Percentiles rank a stretch among this genome's conserved stretches.
These are phyloP conservation scores for Serripes groenlandicus DNA, from an alignment of 2,888 invertebrate species.

Conservation along the genomic window DNA sequence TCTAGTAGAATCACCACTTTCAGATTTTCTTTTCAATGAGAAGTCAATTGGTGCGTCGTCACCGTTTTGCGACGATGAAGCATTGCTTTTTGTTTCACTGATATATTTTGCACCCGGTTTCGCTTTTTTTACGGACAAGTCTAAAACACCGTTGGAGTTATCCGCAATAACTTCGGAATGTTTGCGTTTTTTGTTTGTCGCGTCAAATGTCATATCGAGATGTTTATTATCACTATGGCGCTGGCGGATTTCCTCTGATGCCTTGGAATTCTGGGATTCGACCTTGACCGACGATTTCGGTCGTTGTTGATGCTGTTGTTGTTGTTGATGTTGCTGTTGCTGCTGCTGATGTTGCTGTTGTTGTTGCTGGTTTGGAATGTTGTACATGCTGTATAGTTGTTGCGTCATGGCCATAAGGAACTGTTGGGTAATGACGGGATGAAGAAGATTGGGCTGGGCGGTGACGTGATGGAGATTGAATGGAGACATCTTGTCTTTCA, in stretches of 20 bases:
- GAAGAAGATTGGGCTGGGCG: slow-evolving; percentile 33
- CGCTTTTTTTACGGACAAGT: slow-evolving; percentile 57
- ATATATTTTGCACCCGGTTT: slow-evolving; percentile 23
- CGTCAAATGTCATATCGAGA: slow-evolving; percentile 1
- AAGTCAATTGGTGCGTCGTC: slow-evolving; percentile 59
- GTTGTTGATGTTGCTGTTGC: slow-evolving; percentile 10
- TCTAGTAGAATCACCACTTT: background rate
- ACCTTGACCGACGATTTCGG: background rate
- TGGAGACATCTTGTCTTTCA: slow-evolving; percentile 45
- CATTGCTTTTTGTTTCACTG: background rate
- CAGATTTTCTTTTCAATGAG: slow-evolving; percentile 44
- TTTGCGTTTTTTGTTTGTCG: slow-evolving; percentile 48
- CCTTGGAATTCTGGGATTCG: slow-evolving; percentile 14
- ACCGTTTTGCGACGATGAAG: background rate
- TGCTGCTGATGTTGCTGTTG: background rate
- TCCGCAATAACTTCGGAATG: slow-evolving; percentile 22
- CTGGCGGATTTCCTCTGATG: slow-evolving; percentile 12
- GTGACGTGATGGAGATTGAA: slow-evolving; percentile 3
- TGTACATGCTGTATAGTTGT: slow-evolving; percentile 50
- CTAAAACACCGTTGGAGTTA: slow-evolving; percentile 35
- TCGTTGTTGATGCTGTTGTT: no score
- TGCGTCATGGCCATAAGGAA: slow-evolving; percentile 59
- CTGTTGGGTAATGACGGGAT: slow-evolving; percentile 57
- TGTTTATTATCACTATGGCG: background rate
- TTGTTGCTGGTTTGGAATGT: slow-evolving; percentile 27